Evolutionary conservation across 2,113 vertebrate genomes (phyloP), one percentile per base, ranked within the genome.

Genomic region (Aegotheles bennettii): DNA sequence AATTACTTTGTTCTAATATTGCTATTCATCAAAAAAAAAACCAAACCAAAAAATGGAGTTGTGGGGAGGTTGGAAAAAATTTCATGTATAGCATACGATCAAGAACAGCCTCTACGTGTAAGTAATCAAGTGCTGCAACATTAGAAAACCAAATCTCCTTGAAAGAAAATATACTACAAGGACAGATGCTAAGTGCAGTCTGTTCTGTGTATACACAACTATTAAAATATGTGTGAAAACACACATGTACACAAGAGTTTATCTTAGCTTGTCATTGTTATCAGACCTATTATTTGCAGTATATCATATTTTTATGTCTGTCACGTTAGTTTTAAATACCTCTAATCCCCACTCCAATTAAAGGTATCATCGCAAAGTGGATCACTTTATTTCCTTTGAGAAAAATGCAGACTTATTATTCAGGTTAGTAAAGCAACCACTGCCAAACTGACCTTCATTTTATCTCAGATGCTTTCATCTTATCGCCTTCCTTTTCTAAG

Each of bases 361-460:
- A 96, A 95, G 53, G 40, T 64, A 79, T 84, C 82, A 86, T 86
- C 78, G 96, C 70, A 38, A 65, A 92, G 64, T 26, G 10, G 84
- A 96, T 95, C 36, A 47, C 81, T 95, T 77, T 60, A 64, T 97
- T 96, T 95, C 84, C 95, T 96, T 78, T 86, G 85, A 97, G 93
- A 84, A 90, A 69, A 87, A 89, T 21, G 57, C 69, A 78, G 59
- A 33, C 33, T 91, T 87, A 77, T 83, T 90, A 87, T 91, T 96
- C 45, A 0, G 48, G 83, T 96, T 89, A 95, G 96, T 83, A 80
- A 92, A 94, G 89, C 59, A 89, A 40, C 78, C 67, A 84, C 84
- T 90, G 12, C 84, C 93, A 84, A 75, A n/a, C 82, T 96, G 96
- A 97, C 96, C 96, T 98, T 97, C 74, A 18, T 94, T 96, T 97